A percentile compares a stretch with the other conserved stretches of the same genome.
These are phyloP conservation scores for Fratercula arctica DNA, from an alignment of 2,797 vertebrate genomes.

Conservation along the genomic window DNA sequence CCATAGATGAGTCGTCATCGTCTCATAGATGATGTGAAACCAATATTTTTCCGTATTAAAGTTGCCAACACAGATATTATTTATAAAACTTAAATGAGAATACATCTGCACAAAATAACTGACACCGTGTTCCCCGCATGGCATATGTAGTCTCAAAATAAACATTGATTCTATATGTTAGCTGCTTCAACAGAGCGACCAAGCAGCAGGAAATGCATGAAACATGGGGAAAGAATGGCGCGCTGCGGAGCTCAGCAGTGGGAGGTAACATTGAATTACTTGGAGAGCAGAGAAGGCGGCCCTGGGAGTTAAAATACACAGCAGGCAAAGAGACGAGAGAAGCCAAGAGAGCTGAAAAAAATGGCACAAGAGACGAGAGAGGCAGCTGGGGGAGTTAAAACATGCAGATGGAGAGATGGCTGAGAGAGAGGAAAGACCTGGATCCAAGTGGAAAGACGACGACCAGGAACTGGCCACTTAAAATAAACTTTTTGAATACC, in stretches of 20 bases:
- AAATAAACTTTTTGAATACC: background rate
- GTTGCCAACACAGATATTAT: conserved; percentile 10
- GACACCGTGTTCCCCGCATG: conserved; percentile 48
- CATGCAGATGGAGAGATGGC: conserved; percentile 78
- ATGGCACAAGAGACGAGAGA: conserved; percentile 69
- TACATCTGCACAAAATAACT: conserved; percentile 58
- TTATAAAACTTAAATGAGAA: conserved; percentile 45
- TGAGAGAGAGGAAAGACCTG: conserved; percentile 76
- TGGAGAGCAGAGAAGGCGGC: conserved; percentile 56
- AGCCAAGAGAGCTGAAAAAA: conserved; percentile 71
- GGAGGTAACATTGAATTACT: conserved; percentile 49
- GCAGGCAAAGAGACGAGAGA: conserved; percentile 64
- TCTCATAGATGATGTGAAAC: background rate
- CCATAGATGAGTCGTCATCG: fast-evolving
- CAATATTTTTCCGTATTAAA: background rate
- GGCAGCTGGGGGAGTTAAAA: conserved; percentile 77
- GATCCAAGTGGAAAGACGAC: conserved; percentile 48
- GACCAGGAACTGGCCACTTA: conserved; percentile 56
- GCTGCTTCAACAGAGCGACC: conserved; percentile 27
- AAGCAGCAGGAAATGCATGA: conserved; percentile 63
- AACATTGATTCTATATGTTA: conserved; percentile 45
- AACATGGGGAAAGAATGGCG: conserved; percentile 57
- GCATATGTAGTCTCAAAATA: conserved; percentile 65
- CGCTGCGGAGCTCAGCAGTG: conserved; percentile 22
- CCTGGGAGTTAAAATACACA: conserved; percentile 71